A percentile compares a stretch with the other conserved stretches of the same genome.
Evolutionary conservation across 1,140 invertebrate genomes (phyloP).

Genomic region (Phymorhynchus buccinoides): DNA sequence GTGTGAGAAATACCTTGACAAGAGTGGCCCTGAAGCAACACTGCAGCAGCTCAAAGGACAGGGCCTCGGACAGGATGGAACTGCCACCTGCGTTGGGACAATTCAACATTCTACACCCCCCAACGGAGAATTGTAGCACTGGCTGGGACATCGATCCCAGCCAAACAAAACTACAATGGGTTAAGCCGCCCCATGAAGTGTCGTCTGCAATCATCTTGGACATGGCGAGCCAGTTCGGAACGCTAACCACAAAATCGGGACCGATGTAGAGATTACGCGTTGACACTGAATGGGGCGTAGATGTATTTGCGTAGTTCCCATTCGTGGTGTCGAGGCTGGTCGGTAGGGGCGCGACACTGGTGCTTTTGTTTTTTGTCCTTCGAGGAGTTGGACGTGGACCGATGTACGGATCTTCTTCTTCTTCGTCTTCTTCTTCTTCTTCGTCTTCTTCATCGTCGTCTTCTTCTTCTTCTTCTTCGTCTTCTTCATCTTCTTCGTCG

Average conservation of each 20-base stretch:
- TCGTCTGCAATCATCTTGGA: slow-evolving; percentile 52
- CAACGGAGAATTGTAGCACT: slow-evolving; percentile 60
- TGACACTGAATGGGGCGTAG: background rate
- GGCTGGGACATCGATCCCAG: slow-evolving; percentile 38
- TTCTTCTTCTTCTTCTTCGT: too few species aligned
- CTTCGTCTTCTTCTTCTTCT: too few species aligned
- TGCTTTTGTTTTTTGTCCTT: too few species aligned
- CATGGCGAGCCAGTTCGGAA: slow-evolving; percentile 57
- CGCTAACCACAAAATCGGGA: slow-evolving; percentile 58
- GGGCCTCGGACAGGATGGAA: slow-evolving; percentile 67
- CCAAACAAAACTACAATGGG: slow-evolving; percentile 59
- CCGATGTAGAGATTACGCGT: slow-evolving; percentile 58
- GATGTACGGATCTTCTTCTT: too few species aligned
- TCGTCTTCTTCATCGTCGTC: too few species aligned
- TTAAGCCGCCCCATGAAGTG: slow-evolving; percentile 46
- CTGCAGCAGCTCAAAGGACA: slow-evolving; percentile 67
- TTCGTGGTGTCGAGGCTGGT: slow-evolving; percentile 53
- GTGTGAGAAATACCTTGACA: slow-evolving; percentile 54
- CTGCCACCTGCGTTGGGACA: slow-evolving; percentile 71
- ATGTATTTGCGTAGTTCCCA: slow-evolving; percentile 31
- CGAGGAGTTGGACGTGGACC: too few species aligned
- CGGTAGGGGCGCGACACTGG: slow-evolving; percentile 28
- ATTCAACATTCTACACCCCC: slow-evolving; percentile 51
- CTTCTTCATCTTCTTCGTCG: too few species aligned
- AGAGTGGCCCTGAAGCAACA: slow-evolving; percentile 64